These are phyloP conservation scores for Heliopora coerulea DNA, from an alignment of 92 coral and sea anemone genomes.

Conservation along the genomic window DNA sequence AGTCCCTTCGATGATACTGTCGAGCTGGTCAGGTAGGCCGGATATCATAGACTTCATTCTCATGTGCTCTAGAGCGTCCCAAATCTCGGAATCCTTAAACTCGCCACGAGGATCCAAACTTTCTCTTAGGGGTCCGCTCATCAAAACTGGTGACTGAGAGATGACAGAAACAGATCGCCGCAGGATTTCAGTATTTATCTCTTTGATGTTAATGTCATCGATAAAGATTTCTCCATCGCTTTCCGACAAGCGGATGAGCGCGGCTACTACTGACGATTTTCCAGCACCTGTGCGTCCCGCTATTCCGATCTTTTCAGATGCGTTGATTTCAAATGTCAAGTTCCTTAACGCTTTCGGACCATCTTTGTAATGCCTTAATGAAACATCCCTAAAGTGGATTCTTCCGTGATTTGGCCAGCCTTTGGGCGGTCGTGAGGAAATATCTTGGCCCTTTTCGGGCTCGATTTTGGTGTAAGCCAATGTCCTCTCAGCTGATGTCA, in stretches of 20 bases:
- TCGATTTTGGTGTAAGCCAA: constrained; percentile 22
- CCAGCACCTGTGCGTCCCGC: constrained; percentile 36
- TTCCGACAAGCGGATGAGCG: constrained; percentile 23
- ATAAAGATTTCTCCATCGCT: constrained; percentile 19
- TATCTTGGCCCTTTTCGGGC: constrained; percentile 12
- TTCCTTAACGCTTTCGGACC: constrained; percentile 21
- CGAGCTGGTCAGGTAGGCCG: constrained; percentile 7
- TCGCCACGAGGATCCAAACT: constrained; percentile 8
- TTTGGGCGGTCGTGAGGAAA: neutral
- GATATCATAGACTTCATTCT: neutral
- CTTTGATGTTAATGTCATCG: constrained; percentile 6
- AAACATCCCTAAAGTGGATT: constrained; percentile 19
- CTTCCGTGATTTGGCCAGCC: constrained; percentile 16
- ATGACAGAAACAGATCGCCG: constrained; percentile 20
- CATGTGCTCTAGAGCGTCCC: constrained; percentile 23
- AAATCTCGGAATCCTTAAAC: constrained; percentile 19
- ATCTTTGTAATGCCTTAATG: constrained; percentile 26
- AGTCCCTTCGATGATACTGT: neutral
- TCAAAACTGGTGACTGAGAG: constrained; percentile 22
- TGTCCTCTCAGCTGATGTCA: constrained; percentile 27
- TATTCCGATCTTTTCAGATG: constrained; percentile 23
- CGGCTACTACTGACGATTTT: constrained; percentile 28
- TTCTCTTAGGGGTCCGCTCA: constrained; percentile 19
- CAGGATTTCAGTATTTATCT: neutral
- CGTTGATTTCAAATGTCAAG: constrained; percentile 13